phyloP scores from a whole-genome alignment of 35 echinoderm and acorn worm species.

The Patiria miniata region DNA sequence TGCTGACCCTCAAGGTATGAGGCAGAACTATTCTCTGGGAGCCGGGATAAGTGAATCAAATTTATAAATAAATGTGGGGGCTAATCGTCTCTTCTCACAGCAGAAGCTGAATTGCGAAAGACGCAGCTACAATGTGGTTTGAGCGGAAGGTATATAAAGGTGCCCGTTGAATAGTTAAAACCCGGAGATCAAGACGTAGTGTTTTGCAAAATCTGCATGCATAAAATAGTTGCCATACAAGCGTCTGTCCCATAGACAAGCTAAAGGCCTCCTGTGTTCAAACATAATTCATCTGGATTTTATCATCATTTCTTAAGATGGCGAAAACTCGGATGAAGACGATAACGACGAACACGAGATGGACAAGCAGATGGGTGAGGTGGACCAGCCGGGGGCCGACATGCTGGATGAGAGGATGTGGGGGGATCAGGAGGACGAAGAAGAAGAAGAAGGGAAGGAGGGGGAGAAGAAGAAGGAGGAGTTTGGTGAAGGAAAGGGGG shows the following conservation, averaged over 20 bases:
- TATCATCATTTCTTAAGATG: slow-evolving; percentile 26
- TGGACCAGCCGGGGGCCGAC: slow-evolving; percentile 79
- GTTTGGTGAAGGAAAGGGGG: slow-evolving; percentile 61
- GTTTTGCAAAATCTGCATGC: too few relatives aligned
- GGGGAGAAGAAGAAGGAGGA: slow-evolving; percentile 77
- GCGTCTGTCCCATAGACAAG: too few relatives aligned
- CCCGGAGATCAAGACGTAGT: too few relatives aligned
- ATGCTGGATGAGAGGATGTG: slow-evolving; percentile 98
- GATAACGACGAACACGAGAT: slow-evolving; percentile 76
- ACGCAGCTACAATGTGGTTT: too few relatives aligned
- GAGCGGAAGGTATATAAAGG: too few relatives aligned
- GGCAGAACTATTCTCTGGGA: neutral
- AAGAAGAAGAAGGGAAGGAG: slow-evolving; percentile 65
- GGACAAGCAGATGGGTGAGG: slow-evolving; percentile 99
- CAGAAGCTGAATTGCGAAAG: neutral
- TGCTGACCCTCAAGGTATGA: slow-evolving; percentile 71
- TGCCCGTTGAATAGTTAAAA: too few relatives aligned
- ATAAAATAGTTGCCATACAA: too few relatives aligned
- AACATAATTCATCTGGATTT: too few relatives aligned
- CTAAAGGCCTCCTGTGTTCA: too few relatives aligned
- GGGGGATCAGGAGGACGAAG: slow-evolving; percentile 92
- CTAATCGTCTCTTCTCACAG: neutral
- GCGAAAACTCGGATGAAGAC: slow-evolving; percentile 70
- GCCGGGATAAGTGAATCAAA: neutral
- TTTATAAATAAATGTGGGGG: neutral